These are phyloP conservation scores for Catharus ustulatus DNA, from an alignment of 2,797 vertebrate genomes.

Conservation along the genomic window DNA sequence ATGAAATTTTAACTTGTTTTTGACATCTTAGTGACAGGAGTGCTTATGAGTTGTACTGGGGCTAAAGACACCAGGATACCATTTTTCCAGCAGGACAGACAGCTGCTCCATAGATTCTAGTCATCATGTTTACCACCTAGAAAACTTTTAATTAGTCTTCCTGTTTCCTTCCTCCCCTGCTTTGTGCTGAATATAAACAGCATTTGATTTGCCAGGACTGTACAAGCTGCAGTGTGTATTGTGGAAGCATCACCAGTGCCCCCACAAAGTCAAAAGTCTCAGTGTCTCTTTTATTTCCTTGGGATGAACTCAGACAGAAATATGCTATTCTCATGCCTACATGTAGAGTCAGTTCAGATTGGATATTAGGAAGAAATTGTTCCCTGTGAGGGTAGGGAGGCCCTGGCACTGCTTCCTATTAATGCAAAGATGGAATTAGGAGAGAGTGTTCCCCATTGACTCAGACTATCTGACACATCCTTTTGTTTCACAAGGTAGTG, in stretches of 20 bases:
- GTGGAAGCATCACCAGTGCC: background rate
- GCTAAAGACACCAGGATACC: background rate
- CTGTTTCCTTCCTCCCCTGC: background rate
- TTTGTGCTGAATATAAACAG: background rate
- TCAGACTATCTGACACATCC: background rate
- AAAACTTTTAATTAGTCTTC: constrained; percentile 28
- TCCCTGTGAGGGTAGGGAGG: background rate
- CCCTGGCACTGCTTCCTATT: background rate
- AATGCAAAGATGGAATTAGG: background rate
- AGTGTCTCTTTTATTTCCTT: background rate
- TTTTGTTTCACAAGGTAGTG: background rate
- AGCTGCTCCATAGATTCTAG: background rate
- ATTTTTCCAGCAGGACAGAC: background rate
- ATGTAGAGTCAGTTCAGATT: background rate
- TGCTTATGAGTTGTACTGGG: background rate
- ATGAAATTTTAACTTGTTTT: background rate
- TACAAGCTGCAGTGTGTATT: background rate
- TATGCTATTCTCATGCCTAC: background rate
- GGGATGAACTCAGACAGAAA: background rate
- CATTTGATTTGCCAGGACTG: constrained; percentile 1
- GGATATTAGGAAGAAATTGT: background rate
- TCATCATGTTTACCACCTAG: background rate
- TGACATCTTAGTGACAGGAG: background rate
- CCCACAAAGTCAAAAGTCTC: background rate
- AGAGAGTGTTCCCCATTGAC: background rate